These are phyloP conservation scores for Malurus alboscapulatus DNA, from an alignment of 2,113 vertebrate genomes.

Conservation along the genomic window DNA sequence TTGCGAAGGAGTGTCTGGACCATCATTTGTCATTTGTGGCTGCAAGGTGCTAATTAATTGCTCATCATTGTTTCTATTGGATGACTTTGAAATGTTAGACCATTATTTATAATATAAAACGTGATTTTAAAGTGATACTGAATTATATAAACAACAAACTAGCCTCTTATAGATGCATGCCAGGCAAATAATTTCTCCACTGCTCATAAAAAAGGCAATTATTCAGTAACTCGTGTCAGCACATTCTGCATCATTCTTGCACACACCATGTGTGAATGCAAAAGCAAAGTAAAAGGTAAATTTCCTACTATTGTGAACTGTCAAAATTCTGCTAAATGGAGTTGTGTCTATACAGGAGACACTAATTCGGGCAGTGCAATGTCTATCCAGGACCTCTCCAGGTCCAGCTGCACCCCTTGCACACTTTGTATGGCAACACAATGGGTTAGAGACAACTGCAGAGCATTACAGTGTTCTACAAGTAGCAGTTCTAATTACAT, in stretches of 20 bases:
- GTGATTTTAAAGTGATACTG: neutral
- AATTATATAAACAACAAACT: neutral
- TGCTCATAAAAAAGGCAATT: neutral
- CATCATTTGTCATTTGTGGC: neutral
- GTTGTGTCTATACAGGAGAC: neutral
- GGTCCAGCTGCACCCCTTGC: neutral
- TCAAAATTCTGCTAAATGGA: neutral
- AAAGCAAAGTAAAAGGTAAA: neutral
- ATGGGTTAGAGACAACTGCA: neutral
- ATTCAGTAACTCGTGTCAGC: neutral
- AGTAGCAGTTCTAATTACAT: neutral
- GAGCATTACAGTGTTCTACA: neutral
- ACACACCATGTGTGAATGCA: neutral
- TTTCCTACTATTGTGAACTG: neutral
- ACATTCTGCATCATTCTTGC: neutral
- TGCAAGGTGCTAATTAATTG: conserved; percentile 1
- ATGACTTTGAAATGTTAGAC: neutral
- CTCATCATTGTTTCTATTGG: neutral
- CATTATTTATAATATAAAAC: neutral
- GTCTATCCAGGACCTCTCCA: neutral
- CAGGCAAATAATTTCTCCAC: neutral
- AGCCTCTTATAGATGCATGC: neutral
- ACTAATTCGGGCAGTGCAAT: neutral
- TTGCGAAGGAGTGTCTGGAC: neutral
- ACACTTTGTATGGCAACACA: neutral